Percentiles rank a stretch among this genome's conserved stretches.
Evolutionary conservation across 1,140 invertebrate genomes (phyloP).

Genomic region (Zelostemma sp.): DNA sequence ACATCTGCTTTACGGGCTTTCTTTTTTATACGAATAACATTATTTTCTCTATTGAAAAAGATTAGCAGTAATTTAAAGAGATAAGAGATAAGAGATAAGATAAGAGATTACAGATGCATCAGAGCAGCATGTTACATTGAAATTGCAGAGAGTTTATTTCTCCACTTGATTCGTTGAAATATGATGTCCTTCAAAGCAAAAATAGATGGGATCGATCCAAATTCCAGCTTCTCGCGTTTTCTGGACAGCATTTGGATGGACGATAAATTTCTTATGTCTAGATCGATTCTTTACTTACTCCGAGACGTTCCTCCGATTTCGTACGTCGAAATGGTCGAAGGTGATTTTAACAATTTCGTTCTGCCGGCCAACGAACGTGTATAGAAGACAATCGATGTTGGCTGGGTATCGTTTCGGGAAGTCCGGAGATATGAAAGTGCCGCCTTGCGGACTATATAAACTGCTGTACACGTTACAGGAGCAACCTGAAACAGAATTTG

Average conservation of each 20-base stretch:
- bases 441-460: slow-evolving; percentile 82
- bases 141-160: too few species aligned
- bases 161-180: too few species aligned
- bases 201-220: too few species aligned
- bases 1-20: too few species aligned
- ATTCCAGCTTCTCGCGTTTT: neutral
- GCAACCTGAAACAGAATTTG: slow-evolving; percentile 76
- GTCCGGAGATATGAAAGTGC: slow-evolving; percentile 86
- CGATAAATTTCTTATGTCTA: neutral
- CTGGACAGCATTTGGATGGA: neutral
- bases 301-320: slow-evolving; percentile 72
- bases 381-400: slow-evolving; percentile 86
- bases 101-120: too few species aligned
- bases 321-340: slow-evolving; percentile 81
- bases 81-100: too few species aligned
- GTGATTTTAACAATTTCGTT: slow-evolving; percentile 86
- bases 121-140: too few species aligned
- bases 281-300: slow-evolving; percentile 70
- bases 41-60: too few species aligned
- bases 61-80: too few species aligned
- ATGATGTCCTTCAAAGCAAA: too few species aligned
- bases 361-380: slow-evolving; percentile 82
- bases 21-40: too few species aligned
- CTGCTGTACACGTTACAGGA: slow-evolving; percentile 84
- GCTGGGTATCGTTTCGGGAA: slow-evolving; percentile 82